Conservation (phyloP, 2,113 vertebrate species). For the Rhineura floridana region DNA sequence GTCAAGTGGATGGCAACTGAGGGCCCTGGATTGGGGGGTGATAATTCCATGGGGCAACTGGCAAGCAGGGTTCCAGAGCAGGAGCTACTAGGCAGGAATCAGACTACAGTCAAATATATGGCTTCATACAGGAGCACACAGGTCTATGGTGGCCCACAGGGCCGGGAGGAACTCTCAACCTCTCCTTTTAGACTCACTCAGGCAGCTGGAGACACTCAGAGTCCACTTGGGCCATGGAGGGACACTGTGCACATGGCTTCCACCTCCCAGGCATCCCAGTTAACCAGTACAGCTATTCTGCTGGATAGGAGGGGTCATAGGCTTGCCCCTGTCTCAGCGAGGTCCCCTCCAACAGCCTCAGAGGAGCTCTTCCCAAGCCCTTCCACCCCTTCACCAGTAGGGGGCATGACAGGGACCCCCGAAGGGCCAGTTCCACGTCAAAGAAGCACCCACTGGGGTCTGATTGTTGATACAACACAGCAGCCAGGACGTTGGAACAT, state of each 20-base stretch:
- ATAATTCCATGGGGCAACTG: not conserved
- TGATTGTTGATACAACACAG: fast-evolving
- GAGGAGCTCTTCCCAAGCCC: not conserved
- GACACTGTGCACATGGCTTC: not conserved
- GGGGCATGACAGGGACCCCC: not conserved
- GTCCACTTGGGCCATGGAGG: not conserved
- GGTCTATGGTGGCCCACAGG: conserved; percentile 1
- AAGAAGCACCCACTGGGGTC: not conserved
- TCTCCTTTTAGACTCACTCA: not conserved
- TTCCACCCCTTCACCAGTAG: not conserved
- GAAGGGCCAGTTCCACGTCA: not conserved
- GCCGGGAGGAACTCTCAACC: not conserved
- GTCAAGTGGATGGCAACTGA: not conserved
- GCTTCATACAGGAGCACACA: conserved; percentile 15
- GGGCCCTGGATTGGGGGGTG: not conserved
- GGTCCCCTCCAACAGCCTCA: conserved; percentile 12
- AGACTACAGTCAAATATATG: not conserved
- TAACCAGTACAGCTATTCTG: not conserved
- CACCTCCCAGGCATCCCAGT: not conserved
- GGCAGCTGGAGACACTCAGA: not conserved
- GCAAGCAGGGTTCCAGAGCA: not conserved
- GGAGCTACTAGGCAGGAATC: not conserved
- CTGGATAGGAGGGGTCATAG: not conserved
- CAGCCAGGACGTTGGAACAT: fast-evolving
- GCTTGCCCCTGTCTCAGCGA: not conserved